These are phyloP conservation scores for Notothenia rossii DNA, from an alignment of 2,113 vertebrate species.

Conservation along the genomic window DNA sequence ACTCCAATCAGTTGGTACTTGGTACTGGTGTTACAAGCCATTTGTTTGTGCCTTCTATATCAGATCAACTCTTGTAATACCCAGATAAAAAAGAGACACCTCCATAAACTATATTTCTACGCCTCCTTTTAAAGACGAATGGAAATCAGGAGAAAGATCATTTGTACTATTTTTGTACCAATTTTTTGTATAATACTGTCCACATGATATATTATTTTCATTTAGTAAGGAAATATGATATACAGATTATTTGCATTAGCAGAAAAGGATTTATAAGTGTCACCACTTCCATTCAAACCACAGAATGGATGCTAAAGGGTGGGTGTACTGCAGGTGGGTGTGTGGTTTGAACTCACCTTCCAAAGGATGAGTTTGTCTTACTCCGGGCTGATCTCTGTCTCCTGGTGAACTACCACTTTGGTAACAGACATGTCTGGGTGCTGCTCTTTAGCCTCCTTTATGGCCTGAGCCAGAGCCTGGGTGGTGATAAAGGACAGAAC, in stretches of 20 bases:
- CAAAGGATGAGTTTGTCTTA: constrained; percentile 65
- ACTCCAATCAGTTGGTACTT: too few relatives aligned
- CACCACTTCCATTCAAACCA: too few relatives aligned
- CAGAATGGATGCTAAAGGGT: not conserved
- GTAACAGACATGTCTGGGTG: constrained; percentile 99
- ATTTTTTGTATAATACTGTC: not conserved
- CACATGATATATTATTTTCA: not conserved
- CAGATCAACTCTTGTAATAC: too few relatives aligned
- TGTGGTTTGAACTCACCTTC: constrained; percentile 51
- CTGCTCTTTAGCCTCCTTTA: constrained; percentile 97
- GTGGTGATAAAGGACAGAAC: not conserved
- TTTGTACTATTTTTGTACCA: too few relatives aligned
- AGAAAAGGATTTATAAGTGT: too few relatives aligned
- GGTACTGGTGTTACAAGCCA: too few relatives aligned
- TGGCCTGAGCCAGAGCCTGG: constrained; percentile 96
- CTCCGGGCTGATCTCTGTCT: constrained; percentile 95
- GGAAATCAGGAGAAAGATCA: too few relatives aligned
- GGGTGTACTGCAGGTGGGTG: not conserved
- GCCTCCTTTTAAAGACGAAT: too few relatives aligned
- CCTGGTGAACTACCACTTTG: constrained; percentile 98
- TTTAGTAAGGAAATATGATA: not conserved
- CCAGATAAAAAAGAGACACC: too few relatives aligned
- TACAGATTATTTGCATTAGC: not conserved
- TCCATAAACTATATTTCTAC: too few relatives aligned
- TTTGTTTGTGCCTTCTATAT: too few relatives aligned